Base-by-base conservation (phyloP, 2,888 invertebrate species). In the Busseola fusca region DNA sequence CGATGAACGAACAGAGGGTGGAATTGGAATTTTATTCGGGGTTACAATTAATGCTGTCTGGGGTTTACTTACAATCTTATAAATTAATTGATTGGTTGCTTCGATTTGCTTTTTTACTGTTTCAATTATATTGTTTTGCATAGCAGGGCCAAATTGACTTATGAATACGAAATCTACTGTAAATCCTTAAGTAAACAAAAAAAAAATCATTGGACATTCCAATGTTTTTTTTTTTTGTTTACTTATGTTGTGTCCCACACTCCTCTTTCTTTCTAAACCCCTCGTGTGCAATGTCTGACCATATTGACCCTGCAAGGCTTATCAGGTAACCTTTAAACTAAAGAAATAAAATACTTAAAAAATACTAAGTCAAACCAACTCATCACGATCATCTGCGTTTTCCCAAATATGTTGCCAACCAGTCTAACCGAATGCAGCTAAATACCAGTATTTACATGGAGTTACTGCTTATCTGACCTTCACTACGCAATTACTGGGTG, bases 1-100 rank as follows among this genome's bases (percentile, higher is more conserved):
- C 81, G 89, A 88, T 82, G 81, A 87, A 86, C 80, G 89, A 88
- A 91, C 90, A 91, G 91, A 92, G 87, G 86, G 87, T 67, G 85
- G 80, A 87, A 88, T 91, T 88, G 86, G 83, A 25, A 72, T 87
- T 90, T 87, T 84, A 84, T 84, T 86, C 83, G 71, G 80, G 83
- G 83, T 80, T 72, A 83, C 81, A 78, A 76, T 85, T 84, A 78
- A 84, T 86, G 77, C 81, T 37, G 58, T 69, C 71, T 70, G 72
- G 68, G 76, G 85, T 88, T 88, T 85, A 74, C 78, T 83, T 82
- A 80, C 83, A 87, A 87, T 87, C 77, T 76, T 81, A 76, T 84
- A 78, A 80, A 84, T 81, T 87, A 86, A 87, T 87, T 89, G 86
- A 84, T 88, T 87, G 83, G 78, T 74, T 27, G 64, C 57, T 76